Base-by-base conservation (phyloP, 2,113 vertebrate genomes). In the Apus apus region DNA sequence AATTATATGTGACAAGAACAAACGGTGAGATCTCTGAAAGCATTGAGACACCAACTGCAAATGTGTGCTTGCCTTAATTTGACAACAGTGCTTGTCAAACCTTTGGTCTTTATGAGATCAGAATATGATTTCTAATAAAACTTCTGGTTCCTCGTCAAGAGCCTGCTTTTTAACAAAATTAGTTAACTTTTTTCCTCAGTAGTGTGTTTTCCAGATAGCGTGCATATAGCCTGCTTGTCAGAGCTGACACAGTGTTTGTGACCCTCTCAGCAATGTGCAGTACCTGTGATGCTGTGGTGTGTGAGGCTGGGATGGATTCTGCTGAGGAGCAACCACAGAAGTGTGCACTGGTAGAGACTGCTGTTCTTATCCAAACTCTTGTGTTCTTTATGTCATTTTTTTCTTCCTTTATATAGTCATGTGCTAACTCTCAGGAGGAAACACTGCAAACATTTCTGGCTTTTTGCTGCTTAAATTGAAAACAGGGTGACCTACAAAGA, bases 381-480 rank as follows among this genome's bases (percentile, higher is more conserved):
- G 34, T 19, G 4, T 38, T 75, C 30, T 68, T 68, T 9, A 4
- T 51, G 40, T 61, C 34, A 0, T 5, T 85, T 83, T 83, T 46
- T 50, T 50, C 11, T 19, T 75, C 20, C n/a, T 15, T 92, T 87
- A 20, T 82, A 43, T 8, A 64, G n/a, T 57, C 66, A 45, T 53
- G 26, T 91, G 45, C 48, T 94, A n/a, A 32, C 14, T 50, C n/a
- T 61, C 50, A 15, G 71, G 84, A 89, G 62, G 54, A 87, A 82
- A 29, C 18, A 53, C 22, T 89, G 68, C n/a, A 74, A 67, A 74
- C 46, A 38, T 29, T 74, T 89, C 16, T 76, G 76, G 36, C 51
- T 60, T 89, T 93, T 89, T 85, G 36, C 54, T 87, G 38, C 74
- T 89, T 82, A 79, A 79, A 73, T 62, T 92, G 87, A 73, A 68